Conservation (phyloP, 2,113 vertebrate genomes). For the Ptilorrhoa leucosticta region DNA sequence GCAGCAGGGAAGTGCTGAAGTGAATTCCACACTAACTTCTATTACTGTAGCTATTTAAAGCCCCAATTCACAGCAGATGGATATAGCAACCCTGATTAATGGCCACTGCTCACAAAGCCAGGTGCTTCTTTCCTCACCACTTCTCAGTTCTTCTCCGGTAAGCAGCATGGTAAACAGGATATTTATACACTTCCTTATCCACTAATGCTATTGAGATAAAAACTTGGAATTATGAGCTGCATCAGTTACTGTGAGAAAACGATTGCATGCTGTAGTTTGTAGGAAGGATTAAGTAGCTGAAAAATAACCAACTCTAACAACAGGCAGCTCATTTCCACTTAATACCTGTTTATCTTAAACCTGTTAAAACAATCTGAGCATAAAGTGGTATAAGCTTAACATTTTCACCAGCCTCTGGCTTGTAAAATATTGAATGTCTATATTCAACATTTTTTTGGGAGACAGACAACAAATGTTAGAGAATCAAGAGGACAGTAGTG, state of each 20-base stretch:
- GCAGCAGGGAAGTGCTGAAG: not conserved
- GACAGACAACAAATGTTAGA: not conserved
- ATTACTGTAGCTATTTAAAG: not conserved
- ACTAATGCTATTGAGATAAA: not conserved
- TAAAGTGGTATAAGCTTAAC: not conserved
- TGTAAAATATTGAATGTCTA: not conserved
- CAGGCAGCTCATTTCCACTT: not conserved
- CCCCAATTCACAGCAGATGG: not conserved
- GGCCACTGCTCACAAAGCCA: not conserved
- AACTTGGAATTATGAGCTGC: not conserved
- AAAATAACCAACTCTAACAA: not conserved
- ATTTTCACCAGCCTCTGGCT: not conserved
- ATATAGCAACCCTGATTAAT: not conserved
- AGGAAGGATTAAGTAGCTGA: not conserved
- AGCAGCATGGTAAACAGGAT: not conserved
- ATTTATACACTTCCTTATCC: not conserved
- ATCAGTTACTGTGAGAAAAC: not conserved
- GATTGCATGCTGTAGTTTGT: not conserved
- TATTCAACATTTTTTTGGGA: not conserved
- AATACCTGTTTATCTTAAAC: not conserved
- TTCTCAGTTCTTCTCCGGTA: not conserved
- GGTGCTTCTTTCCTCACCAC: not conserved
- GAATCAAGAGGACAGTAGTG: not conserved
- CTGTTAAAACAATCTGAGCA: not conserved
- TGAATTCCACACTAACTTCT: not conserved